These are phyloP conservation scores for Bilobella aurantiaca DNA, from an alignment of 1,140 invertebrate species.

Conservation along the genomic window DNA sequence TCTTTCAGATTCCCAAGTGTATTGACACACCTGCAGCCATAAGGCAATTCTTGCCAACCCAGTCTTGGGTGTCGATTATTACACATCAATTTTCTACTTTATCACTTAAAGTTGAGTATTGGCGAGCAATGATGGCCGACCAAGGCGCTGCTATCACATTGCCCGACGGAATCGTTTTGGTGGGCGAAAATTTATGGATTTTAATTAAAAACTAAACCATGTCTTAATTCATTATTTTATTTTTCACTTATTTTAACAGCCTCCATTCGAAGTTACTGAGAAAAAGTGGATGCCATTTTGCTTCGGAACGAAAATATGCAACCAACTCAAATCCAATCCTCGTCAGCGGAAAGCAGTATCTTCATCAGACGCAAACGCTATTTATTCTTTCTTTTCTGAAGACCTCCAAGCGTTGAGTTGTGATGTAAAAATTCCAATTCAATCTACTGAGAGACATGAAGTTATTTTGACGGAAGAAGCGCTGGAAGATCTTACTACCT, in stretches of 20 bases:
- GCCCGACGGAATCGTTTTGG: background rate
- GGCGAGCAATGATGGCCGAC: background rate
- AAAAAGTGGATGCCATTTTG: background rate
- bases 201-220: background rate
- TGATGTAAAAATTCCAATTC: background rate
- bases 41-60: background rate
- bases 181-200: too few relatives aligned
- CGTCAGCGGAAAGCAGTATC: background rate
- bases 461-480: background rate
- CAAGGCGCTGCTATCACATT: background rate
- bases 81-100: background rate
- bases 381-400: background rate
- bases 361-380: background rate
- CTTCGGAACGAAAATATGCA: background rate
- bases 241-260: background rate
- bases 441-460: too few relatives aligned
- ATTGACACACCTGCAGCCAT: background rate
- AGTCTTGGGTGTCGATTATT: background rate
- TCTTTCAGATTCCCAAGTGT: background rate
- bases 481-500: background rate
- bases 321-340: background rate
- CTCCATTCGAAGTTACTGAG: background rate
- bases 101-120: background rate
- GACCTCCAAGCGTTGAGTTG: background rate
- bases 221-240: background rate